Conservation (phyloP, 2,113 vertebrate species). For the Potamarius usumacintae region DNA sequence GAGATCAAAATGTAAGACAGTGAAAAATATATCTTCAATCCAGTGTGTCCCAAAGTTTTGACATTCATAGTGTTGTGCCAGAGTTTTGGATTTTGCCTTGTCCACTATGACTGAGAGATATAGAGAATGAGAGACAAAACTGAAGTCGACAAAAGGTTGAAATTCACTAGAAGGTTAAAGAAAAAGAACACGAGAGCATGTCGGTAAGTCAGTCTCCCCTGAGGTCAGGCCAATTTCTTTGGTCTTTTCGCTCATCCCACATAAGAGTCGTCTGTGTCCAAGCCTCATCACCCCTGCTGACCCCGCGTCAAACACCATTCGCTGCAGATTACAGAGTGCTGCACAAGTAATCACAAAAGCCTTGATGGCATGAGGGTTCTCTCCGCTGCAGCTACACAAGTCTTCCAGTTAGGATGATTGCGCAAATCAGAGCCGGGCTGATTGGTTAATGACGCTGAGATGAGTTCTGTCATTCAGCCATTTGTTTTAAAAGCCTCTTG, state of each 20-base stretch:
- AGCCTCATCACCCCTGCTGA: neutral
- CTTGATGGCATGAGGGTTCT: constrained; percentile 48
- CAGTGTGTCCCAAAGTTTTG: neutral
- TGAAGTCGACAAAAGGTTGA: neutral
- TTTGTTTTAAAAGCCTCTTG: constrained; percentile 35
- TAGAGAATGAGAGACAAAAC: neutral
- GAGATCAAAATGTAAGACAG: neutral
- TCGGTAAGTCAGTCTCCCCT: neutral
- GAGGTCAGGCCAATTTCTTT: constrained; percentile 34
- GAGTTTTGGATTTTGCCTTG: neutral
- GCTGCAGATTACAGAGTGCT: constrained; percentile 34
- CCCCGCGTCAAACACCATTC: neutral
- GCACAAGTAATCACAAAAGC: constrained; percentile 48
- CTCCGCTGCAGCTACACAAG: constrained; percentile 36
- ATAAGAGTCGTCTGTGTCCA: constrained; percentile 6
- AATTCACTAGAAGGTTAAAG: neutral
- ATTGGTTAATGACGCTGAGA: constrained; percentile 50
- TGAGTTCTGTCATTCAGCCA: constrained; percentile 33
- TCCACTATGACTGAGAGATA: neutral
- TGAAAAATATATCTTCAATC: neutral
- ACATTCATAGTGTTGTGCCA: neutral
- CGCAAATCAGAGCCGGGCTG: constrained; percentile 52
- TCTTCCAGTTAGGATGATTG: constrained; percentile 53
- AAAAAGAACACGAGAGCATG: neutral
- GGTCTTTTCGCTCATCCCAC: constrained; percentile 13